Evolutionary conservation across 2,888 invertebrate genomes (phyloP).

Genomic region (Synanthedon andrenaeformis): DNA sequence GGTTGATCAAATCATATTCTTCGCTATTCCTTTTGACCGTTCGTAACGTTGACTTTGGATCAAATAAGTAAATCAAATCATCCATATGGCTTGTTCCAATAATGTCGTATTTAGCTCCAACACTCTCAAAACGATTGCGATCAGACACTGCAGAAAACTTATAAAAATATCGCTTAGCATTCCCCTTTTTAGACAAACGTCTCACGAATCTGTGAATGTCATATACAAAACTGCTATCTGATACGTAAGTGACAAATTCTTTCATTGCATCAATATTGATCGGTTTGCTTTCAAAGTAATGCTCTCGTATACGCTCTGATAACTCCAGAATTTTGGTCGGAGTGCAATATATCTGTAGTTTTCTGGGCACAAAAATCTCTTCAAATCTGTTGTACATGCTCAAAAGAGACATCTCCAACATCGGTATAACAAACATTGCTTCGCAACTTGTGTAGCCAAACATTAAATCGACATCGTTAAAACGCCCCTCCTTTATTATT

Average conservation of each 20-base stretch:
- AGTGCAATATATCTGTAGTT: conserved; percentile 1
- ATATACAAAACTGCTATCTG: conserved; percentile 13
- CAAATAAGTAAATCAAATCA: conserved; percentile 13
- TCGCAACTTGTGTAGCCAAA: conserved; percentile 76
- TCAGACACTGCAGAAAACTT: conserved; percentile 8
- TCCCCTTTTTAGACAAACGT: conserved; percentile 8
- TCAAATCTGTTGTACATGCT: conserved; percentile 11
- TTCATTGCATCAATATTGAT: conserved; percentile 12
- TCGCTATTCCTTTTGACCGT: conserved; percentile 7
- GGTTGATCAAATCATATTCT: conserved; percentile 9
- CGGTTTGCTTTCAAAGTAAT: conserved; percentile 16
- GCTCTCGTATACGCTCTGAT: conserved; percentile 13
- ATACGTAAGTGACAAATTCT: conserved; percentile 14
- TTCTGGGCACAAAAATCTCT: conserved; percentile 19
- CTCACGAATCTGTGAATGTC: conserved; percentile 16
- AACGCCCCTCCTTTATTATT: conserved; percentile 31
- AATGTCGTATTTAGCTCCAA: conserved; percentile 5
- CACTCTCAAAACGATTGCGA: conserved; percentile 4
- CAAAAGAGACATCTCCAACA: conserved; percentile 4
- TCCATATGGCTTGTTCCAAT: conserved; percentile 12
- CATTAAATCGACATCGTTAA: conserved; percentile 70
- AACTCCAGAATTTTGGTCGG: conserved; percentile 14
- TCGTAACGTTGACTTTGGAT: conserved; percentile 6
- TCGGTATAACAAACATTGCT: conserved; percentile 30
- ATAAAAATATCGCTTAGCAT: conserved; percentile 8